phyloP scores from a whole-genome alignment of 2,797 vertebrate genomes.

The Austrolebias charrua region DNA sequence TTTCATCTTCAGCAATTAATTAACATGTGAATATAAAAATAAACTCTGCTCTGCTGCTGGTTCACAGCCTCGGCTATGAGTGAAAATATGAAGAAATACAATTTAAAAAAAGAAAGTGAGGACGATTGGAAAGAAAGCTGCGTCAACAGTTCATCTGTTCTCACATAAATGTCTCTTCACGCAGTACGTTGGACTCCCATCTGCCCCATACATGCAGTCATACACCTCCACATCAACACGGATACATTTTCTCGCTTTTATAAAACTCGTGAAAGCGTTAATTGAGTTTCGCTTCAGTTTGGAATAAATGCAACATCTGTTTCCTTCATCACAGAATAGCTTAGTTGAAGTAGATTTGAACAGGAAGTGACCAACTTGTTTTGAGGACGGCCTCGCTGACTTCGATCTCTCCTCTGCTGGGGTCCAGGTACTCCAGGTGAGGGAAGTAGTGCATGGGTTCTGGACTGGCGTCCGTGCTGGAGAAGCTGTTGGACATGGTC shows the following conservation, averaged over 20 bases:
- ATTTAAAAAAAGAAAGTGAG: neutral
- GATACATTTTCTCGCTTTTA: conserved; percentile 26
- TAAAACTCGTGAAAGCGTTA: conserved; percentile 45
- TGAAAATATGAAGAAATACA: conserved; percentile 11
- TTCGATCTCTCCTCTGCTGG: conserved; percentile 85
- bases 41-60: neutral
- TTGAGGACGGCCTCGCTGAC: conserved; percentile 89
- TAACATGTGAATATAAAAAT: neutral
- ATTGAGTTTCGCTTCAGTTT: conserved; percentile 28
- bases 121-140: conserved; percentile 24
- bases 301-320: too few relatives aligned
- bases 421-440: conserved; percentile 80
- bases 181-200: conserved; percentile 25
- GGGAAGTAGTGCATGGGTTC: conserved; percentile 81
- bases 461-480: conserved; percentile 74
- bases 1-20: neutral
- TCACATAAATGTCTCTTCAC: conserved; percentile 36
- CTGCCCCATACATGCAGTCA: conserved; percentile 40
- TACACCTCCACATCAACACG: conserved; percentile 15
- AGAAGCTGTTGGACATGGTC: conserved; percentile 67
- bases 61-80: neutral
- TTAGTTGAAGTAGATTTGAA: conserved; percentile 4
- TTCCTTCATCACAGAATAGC: neutral
- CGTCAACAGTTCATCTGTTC: conserved; percentile 48
- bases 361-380: conserved; percentile 81